Conservation (phyloP, 2,888 invertebrate species). For the Lysandra bellargus region DNA sequence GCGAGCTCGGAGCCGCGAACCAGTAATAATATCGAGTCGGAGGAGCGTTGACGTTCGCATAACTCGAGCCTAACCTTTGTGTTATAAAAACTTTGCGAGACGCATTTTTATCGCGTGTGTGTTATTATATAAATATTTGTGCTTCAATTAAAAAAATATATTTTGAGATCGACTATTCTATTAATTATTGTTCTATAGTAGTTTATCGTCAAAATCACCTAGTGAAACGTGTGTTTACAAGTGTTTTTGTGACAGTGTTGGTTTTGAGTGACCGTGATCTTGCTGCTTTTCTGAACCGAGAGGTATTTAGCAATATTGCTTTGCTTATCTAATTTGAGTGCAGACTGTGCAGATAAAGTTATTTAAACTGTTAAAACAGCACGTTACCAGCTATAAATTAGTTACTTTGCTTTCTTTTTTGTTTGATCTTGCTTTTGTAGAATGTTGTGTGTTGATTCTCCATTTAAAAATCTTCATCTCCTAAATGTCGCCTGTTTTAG, state of each 20-base stretch:
- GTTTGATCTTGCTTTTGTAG: not conserved
- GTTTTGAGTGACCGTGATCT: conserved; percentile 23
- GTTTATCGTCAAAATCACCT: conserved; percentile 19
- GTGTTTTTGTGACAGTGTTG: conserved; percentile 25
- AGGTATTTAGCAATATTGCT: conserved; percentile 11
- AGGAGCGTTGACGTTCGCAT: conserved; percentile 49
- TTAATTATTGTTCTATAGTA: conserved; percentile 32
- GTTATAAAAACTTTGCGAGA: conserved; percentile 51
- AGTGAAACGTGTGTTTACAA: conserved; percentile 28
- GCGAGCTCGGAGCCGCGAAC: conserved; percentile 29
- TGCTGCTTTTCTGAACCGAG: conserved; percentile 2
- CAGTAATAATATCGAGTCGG: conserved; percentile 60
- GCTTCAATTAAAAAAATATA: conserved; percentile 19
- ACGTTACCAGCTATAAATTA: not conserved
- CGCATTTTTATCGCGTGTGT: conserved; percentile 51
- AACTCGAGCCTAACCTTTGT: conserved; percentile 69
- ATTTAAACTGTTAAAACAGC: not conserved
- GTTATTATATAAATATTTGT: conserved; percentile 27
- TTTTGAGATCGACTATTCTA: not conserved
- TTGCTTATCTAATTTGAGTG: not conserved
- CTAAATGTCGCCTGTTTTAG: too few species aligned
- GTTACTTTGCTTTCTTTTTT: not conserved
- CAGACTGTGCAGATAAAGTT: not conserved
- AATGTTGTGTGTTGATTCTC: too few species aligned
- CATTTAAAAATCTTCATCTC: too few species aligned